Conservation (phyloP, 2,113 vertebrate genomes). For the Rostratula benghalensis region DNA sequence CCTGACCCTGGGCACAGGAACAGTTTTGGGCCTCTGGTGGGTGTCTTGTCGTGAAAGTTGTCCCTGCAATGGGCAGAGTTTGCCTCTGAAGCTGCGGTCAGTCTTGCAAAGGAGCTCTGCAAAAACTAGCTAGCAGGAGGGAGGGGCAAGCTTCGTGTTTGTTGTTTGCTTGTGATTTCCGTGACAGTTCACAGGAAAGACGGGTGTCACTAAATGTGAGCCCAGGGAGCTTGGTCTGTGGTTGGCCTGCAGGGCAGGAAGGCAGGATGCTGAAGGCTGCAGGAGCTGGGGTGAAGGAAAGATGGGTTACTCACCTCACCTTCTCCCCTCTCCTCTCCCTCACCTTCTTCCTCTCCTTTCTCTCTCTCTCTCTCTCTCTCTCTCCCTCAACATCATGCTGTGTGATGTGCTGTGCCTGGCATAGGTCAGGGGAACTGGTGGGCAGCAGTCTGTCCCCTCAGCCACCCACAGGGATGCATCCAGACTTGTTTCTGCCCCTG, state of each 20-base stretch:
- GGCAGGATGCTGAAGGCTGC: neutral
- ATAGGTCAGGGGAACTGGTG: neutral
- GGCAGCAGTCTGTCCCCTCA: neutral
- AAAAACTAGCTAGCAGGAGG: neutral
- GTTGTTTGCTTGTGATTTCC: constrained; percentile 11
- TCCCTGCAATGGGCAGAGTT: neutral
- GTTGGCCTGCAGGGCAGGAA: neutral
- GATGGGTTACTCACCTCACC: neutral
- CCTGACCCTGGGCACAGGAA: neutral
- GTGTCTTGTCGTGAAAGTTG: neutral
- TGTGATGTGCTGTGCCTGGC: neutral
- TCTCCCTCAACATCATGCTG: neutral
- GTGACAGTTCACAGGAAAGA: neutral
- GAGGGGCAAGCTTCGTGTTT: neutral
- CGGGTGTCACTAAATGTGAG: neutral
- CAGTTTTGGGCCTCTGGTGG: neutral
- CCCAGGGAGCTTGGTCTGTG: neutral
- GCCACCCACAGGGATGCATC: neutral
- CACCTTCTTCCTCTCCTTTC: neutral
- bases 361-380: neutral
- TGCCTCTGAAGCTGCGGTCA: neutral
- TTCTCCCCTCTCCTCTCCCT: neutral
- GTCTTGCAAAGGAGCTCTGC: neutral
- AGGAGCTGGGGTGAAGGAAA: neutral
- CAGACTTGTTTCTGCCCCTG: neutral